These are phyloP conservation scores for Meteorus sp. DNA, from an alignment of 1,140 invertebrate species.

Conservation along the genomic window DNA sequence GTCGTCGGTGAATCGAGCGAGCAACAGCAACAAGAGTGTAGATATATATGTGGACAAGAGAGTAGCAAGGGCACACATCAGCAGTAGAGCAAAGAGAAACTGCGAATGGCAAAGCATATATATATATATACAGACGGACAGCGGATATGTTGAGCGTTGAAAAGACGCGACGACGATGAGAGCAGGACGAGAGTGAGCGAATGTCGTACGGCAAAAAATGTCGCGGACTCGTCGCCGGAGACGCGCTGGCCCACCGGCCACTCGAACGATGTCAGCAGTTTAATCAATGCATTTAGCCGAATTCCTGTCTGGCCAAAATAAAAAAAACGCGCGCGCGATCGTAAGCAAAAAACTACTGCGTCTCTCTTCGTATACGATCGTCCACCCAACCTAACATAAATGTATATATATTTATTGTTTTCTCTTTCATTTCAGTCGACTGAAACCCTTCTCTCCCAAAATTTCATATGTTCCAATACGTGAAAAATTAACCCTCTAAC, in stretches of 20 bases:
- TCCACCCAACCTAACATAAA: too few relatives aligned
- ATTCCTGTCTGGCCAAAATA: slow-evolving; percentile 60
- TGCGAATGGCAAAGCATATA: slow-evolving; percentile 24
- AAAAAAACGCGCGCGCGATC: slow-evolving; percentile 50
- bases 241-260: slow-evolving; percentile 52
- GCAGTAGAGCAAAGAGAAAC: neutral
- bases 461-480: too few relatives aligned
- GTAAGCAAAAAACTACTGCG: slow-evolving; percentile 45
- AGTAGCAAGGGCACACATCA: too few relatives aligned
- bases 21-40: neutral
- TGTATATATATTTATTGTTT: too few relatives aligned
- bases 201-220: slow-evolving; percentile 39
- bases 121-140: slow-evolving; percentile 19
- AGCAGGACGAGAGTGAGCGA: slow-evolving; percentile 12
- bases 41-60: neutral
- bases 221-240: slow-evolving; percentile 44
- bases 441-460: too few relatives aligned
- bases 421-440: too few relatives aligned
- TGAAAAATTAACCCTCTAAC: too few relatives aligned
- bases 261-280: slow-evolving; percentile 52
- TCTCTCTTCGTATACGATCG: too few relatives aligned
- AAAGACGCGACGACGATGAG: slow-evolving; percentile 39
- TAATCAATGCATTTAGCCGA: slow-evolving; percentile 61
- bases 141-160: slow-evolving; percentile 29
- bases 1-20: neutral